Base-by-base conservation (phyloP, 2,797 vertebrate genomes). In the Denticeps clupeoides region DNA sequence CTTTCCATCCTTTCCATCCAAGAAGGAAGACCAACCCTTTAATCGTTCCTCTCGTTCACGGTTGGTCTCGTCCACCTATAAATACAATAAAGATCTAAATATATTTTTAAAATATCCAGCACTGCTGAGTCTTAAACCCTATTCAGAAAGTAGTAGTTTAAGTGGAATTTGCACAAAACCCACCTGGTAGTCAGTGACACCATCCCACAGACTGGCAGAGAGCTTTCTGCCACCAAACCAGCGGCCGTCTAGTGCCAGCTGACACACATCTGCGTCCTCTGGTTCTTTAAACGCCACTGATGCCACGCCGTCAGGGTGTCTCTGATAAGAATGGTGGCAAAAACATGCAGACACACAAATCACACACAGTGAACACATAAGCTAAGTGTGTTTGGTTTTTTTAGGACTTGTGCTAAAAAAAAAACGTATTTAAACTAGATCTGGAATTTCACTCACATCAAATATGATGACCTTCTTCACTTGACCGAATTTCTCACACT, bases 391-490 rank as follows among this genome's bases (percentile, higher is more conserved):
- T 19, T 18, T 19, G 2, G 18, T 18, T 24, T 25, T 25, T 25
- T 2, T 25, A 25, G 2, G 25, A 25, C 24, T 25, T 2, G n/a
- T n/a, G n/a, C n/a, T n/a, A n/a, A n/a, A n/a, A n/a, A n/a, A n/a
- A n/a, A n/a, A n/a, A n/a, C n/a, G n/a, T n/a, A 25, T 24, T 25
- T 25, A 1, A 24, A 5, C 4, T n/a, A 2, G 7, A 25, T 9
- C 37, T 9, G 9, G 38, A n/a, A 10, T 11, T 28, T 45, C 60
- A 87, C 94, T 78, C 84, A 99, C 94, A 69, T 98, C 94, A 67
- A 95, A 98, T 62, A 99, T 83, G 64, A 98, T 87, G 69, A 97
- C 88, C 62, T 96, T 98, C 75, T 88, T 96, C 27, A 93, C 90
- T 67, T 82, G 87, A n/a, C 94, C 94, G 48, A 96, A 98, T 68